phyloP scores from a whole-genome alignment of 2,113 vertebrate genomes.

The Bufo gargarizans region DNA sequence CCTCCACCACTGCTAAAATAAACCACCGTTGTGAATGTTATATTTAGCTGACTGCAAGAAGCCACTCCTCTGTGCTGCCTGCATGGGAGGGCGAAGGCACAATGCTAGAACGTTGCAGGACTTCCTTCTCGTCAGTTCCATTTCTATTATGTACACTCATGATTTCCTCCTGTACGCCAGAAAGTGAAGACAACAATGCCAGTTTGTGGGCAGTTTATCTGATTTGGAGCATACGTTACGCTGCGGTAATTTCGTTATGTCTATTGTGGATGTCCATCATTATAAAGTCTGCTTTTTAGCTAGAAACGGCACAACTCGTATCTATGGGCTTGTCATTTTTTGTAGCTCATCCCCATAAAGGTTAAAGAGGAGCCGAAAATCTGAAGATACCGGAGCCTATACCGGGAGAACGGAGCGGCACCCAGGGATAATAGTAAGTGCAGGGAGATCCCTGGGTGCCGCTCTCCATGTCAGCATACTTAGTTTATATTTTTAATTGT shows the following conservation, averaged over 20 bases:
- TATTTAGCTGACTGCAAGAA: slow-evolving; percentile 41
- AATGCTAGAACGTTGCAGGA: background rate
- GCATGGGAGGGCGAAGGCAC: background rate
- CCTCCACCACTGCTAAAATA: slow-evolving; percentile 40
- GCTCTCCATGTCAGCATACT: too few species aligned
- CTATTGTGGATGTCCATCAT: background rate
- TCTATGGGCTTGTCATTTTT: too few species aligned
- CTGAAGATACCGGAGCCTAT: too few species aligned
- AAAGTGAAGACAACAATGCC: background rate
- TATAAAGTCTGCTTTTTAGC: too few species aligned
- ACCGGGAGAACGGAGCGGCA: too few species aligned
- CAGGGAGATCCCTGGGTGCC: too few species aligned
- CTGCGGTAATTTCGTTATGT: background rate
- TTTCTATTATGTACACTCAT: background rate
- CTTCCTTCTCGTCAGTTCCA: background rate
- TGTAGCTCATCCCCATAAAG: too few species aligned
- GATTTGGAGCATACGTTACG: background rate
- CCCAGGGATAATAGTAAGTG: too few species aligned
- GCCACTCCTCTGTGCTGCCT: slow-evolving; percentile 48
- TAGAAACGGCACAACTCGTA: too few species aligned
- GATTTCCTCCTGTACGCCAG: background rate
- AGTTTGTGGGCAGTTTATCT: background rate
- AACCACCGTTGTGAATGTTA: slow-evolving; percentile 11
- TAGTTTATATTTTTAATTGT: too few species aligned
- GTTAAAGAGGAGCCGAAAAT: too few species aligned